Evolutionary conservation across 2,113 vertebrate species (phyloP), one percentile per base, ranked within the genome.

Genomic region (Herpailurus yagouaroundi): DNA sequence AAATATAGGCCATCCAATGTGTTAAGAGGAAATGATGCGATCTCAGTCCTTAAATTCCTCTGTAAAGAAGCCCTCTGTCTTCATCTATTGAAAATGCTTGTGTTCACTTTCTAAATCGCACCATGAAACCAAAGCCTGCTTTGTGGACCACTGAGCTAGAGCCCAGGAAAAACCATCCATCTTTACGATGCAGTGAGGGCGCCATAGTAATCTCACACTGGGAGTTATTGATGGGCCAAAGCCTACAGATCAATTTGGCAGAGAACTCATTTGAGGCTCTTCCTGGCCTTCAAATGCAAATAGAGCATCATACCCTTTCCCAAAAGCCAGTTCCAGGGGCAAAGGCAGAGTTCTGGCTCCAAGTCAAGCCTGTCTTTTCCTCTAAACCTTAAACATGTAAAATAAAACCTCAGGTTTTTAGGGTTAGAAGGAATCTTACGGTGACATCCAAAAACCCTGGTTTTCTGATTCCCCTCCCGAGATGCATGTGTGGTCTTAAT

Each of bases 81-180:
- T 86, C 68, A 63, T n/a, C 68, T 69, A 27, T 2, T 95, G 55
- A 64, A 80, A 89, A 81, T 19, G 27, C 76, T 64, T 79, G 14
- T 73, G 38, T 27, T 95, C 25, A 4, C 52, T 94, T 97, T 94
- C 93, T 89, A 63, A 91, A 96, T 86, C 73, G 14, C 4, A 69
- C 38, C 33, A n/a, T 3, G 21, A 73, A 89, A 41, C 10, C 82
- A 64, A 68, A 83, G 60, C 23, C 45, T 41, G 57, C 48, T 64
- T 48, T 73, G 9, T 6, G 41, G 89, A 57, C 82, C 52, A 69
- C 66, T 82, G 89, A 93, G 52, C 25, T 9, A 63, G 29, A 91
- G 27, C n/a, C 84, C 25, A n/a, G 45, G 27, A 86, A 64, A 18
- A 48, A 27, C 15, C 25, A 79, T 89, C 60, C 82, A 13, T 95